Evolutionary conservation across 2,888 invertebrate species (phyloP).

Genomic region (Perizoma affinitatum): DNA sequence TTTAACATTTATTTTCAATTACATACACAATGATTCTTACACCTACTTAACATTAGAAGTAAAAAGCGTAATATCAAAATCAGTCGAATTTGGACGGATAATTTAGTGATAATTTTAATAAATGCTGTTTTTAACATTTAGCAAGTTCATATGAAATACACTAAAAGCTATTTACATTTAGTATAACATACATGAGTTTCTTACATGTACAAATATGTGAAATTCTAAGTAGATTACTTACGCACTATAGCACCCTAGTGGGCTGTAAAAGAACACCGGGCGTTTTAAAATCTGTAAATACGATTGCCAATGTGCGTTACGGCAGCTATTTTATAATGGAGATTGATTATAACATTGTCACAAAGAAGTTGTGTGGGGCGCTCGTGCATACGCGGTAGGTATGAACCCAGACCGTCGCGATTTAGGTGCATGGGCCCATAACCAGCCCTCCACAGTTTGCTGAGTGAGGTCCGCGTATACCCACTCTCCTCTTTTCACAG

Average conservation of each 20-base stretch:
- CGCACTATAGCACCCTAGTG: not conserved
- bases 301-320: not conserved
- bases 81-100: conserved; percentile 78
- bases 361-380: conserved; percentile 95
- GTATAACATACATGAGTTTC: conserved; percentile 1
- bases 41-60: conserved; percentile 48
- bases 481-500: conserved; percentile 96
- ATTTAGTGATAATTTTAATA: conserved; percentile 52
- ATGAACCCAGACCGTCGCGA: conserved; percentile 97
- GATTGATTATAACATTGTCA: conserved; percentile 54
- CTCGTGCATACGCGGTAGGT: conserved; percentile 96
- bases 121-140: conserved; percentile 35
- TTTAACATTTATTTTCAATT: conserved; percentile 55
- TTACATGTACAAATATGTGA: conserved; percentile 5
- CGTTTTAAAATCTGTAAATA: not conserved
- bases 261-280: not conserved
- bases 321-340: not conserved
- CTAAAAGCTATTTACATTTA: conserved; percentile 28
- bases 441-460: conserved; percentile 97
- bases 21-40: conserved; percentile 44
- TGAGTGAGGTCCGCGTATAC: conserved; percentile 97
- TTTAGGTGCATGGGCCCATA: conserved; percentile 97
- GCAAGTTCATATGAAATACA: conserved; percentile 48
- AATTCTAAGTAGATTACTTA: conserved; percentile 4
- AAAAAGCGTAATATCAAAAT: conserved; percentile 64